Conservation (phyloP, 2,888 invertebrate species). For the Rotaria magnacalcarata region DNA sequence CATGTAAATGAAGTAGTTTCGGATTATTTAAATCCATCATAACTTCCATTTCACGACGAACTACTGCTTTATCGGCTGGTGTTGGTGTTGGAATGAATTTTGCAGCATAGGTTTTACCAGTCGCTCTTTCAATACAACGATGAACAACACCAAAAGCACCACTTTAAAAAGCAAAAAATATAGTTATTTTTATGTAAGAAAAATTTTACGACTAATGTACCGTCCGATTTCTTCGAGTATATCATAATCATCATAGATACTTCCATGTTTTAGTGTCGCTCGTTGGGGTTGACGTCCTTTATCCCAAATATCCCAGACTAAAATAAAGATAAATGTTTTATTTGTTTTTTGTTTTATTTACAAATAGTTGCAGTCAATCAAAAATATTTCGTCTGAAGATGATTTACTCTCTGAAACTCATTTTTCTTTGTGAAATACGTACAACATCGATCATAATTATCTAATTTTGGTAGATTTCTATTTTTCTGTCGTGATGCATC, state of each 20-base stretch:
- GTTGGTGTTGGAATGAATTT: constrained; percentile 78
- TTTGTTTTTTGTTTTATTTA: no score
- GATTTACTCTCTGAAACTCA: no score
- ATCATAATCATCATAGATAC: constrained; percentile 94
- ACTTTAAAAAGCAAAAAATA: constrained; percentile 50
- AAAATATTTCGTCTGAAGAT: no score
- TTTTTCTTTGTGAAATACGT: background rate
- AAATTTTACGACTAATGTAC: background rate
- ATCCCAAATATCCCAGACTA: constrained; percentile 91
- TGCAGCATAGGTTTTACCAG: constrained; percentile 94
- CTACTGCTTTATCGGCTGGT: constrained; percentile 91
- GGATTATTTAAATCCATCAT: constrained; percentile 97
- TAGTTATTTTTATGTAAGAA: background rate
- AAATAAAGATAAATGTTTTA: constrained; percentile 47
- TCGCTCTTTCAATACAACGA: constrained; percentile 87
- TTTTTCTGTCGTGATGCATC: background rate
- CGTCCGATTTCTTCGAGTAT: constrained; percentile 93
- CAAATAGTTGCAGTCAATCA: no score
- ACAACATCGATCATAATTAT: constrained; percentile 35
- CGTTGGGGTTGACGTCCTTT: constrained; percentile 88
- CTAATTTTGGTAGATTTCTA: background rate
- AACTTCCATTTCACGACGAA: constrained; percentile 92
- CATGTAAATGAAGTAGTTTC: constrained; percentile 91
- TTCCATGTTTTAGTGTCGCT: constrained; percentile 86
- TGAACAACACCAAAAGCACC: constrained; percentile 99